Evolutionary conservation across 2,113 vertebrate genomes (phyloP).

Genomic region (Ammodytes marinus): DNA sequence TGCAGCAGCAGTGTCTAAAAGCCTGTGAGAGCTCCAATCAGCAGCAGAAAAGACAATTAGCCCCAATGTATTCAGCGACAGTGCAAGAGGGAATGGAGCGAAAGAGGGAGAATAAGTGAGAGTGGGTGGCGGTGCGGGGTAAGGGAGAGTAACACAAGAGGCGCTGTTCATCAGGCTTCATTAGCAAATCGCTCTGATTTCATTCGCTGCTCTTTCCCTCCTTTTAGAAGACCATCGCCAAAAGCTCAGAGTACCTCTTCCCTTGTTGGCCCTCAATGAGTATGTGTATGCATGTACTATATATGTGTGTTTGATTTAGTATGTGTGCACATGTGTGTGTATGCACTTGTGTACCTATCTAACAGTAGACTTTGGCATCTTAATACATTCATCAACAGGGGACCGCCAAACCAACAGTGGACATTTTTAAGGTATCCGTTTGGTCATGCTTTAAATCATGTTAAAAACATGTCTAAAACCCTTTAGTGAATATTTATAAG

Average conservation of each 20-base stretch:
- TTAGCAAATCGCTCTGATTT: constrained; percentile 54
- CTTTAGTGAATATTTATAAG: no score
- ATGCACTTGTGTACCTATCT: not conserved
- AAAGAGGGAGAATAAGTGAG: constrained; percentile 17
- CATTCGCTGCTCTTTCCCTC: constrained; percentile 33
- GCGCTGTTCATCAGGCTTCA: constrained; percentile 68
- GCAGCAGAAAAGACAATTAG: constrained; percentile 58
- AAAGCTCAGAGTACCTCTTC: constrained; percentile 51
- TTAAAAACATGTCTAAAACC: no score
- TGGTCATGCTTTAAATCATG: no score
- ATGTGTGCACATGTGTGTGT: not conserved
- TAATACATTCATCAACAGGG: no score
- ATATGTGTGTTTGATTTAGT: not conserved
- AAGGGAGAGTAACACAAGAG: constrained; percentile 42
- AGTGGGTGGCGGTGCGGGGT: not conserved
- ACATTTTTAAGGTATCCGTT: no score
- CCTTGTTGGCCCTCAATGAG: constrained; percentile 37
- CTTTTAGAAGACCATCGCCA: constrained; percentile 30
- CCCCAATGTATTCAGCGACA: constrained; percentile 59
- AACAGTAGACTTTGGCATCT: no score
- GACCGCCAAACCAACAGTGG: no score
- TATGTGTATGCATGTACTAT: not conserved
- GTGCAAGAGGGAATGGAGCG: constrained; percentile 21
- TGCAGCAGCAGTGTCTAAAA: constrained; percentile 45
- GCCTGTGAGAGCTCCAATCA: constrained; percentile 58